These are phyloP conservation scores for Brenthis ino DNA, from an alignment of 2,888 invertebrate species.

Conservation along the genomic window DNA sequence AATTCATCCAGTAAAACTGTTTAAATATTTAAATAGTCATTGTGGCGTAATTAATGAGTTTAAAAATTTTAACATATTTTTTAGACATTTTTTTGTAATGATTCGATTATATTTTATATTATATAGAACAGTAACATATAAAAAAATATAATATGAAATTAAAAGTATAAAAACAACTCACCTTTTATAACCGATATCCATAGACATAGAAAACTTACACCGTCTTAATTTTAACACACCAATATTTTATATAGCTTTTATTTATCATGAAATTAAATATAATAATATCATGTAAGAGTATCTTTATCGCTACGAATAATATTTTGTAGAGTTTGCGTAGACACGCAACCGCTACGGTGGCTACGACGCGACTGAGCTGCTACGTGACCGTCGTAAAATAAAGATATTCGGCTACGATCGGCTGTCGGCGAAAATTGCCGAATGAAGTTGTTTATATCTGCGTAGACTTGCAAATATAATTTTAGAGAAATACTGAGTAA, in stretches of 20 bases:
- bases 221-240: slow-evolving; percentile 5
- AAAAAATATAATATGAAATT: not conserved
- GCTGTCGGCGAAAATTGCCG: slow-evolving; percentile 61
- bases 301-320: slow-evolving; percentile 17
- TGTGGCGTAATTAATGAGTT: too few relatives aligned
- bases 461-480: slow-evolving; percentile 36
- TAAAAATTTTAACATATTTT: too few relatives aligned
- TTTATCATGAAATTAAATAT: not conserved
- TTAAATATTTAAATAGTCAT: too few relatives aligned
- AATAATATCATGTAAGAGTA: not conserved
- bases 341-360: slow-evolving; percentile 52
- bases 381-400: slow-evolving; percentile 62
- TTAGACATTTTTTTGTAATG: too few relatives aligned
- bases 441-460: slow-evolving; percentile 59
- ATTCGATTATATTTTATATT: not conserved
- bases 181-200: slow-evolving; percentile 14
- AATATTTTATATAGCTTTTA: not conserved
- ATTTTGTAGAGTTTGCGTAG: slow-evolving; percentile 37
- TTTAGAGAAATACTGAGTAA: slow-evolving; percentile 20
- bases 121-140: not conserved
- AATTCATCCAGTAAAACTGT: too few relatives aligned
- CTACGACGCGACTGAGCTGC: slow-evolving; percentile 72
- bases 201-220: slow-evolving; percentile 12
- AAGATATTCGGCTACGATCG: slow-evolving; percentile 57
- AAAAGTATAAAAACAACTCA: not conserved